Evolutionary conservation across 2,113 vertebrate species (phyloP).

Genomic region (Gymnobelideus leadbeateri): DNA sequence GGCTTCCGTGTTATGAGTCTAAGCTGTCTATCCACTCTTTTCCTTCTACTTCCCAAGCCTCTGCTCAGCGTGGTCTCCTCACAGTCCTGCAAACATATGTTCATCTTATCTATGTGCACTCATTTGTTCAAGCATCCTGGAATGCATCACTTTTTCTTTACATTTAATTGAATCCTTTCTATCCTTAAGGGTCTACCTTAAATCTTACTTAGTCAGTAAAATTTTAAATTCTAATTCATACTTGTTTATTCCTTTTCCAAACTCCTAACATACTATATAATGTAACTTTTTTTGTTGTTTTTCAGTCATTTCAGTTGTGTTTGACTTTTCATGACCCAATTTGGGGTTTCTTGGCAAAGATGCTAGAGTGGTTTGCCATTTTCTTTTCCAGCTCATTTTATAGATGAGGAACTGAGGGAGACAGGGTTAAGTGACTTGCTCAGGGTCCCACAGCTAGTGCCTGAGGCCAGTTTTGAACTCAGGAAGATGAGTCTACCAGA

Average conservation of each 20-base stretch:
- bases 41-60: not conserved
- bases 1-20: not conserved
- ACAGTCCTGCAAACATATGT: not conserved
- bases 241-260: conserved; percentile 6
- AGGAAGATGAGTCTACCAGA: not conserved
- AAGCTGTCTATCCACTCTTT: not conserved
- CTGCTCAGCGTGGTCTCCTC: not conserved
- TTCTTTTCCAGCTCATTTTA: not conserved
- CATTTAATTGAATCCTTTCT: not conserved
- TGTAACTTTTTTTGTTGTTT: not conserved
- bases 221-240: not conserved
- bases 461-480: not conserved
- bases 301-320: not conserved
- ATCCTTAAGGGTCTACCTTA: not conserved
- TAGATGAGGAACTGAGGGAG: not conserved
- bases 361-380: not conserved
- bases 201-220: not conserved
- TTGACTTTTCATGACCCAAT: not conserved
- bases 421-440: not conserved
- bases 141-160: not conserved
- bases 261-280: not conserved
- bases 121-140: not conserved
- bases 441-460: not conserved
- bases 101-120: not conserved
- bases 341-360: not conserved